Evolutionary conservation across 2,888 invertebrate genomes (phyloP).

Genomic region (Acrocyrtus sp.): DNA sequence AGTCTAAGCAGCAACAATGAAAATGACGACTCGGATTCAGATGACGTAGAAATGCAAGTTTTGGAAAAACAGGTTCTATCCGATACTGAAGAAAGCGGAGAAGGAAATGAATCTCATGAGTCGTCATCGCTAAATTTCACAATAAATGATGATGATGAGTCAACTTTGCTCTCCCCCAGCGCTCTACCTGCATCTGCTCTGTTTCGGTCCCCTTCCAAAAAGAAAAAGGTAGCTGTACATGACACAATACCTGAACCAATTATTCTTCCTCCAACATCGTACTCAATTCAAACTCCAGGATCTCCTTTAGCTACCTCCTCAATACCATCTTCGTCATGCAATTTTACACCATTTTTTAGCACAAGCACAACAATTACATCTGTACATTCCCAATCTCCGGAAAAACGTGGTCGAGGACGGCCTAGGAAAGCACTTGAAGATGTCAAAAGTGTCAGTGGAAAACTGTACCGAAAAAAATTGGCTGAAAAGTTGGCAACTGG

Average conservation of each 20-base stretch:
- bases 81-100: constrained; percentile 6
- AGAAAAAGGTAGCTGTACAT: background rate
- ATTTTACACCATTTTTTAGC: background rate
- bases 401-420: constrained; percentile 35
- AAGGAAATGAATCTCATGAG: background rate
- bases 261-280: background rate
- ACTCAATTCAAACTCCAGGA: background rate
- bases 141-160: constrained; percentile 35
- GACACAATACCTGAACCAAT: background rate
- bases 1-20: too few relatives aligned
- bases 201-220: constrained; percentile 17
- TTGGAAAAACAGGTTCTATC: constrained; percentile 31
- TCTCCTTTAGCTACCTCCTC: background rate
- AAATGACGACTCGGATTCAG: constrained; percentile 9
- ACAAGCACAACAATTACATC: background rate
- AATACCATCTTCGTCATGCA: background rate
- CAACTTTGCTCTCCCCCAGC: constrained; percentile 24
- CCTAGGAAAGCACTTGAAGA: constrained; percentile 32
- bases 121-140: background rate
- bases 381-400: background rate
- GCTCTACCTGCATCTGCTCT: constrained; percentile 26
- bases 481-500: background rate
- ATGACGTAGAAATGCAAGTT: constrained; percentile 35
- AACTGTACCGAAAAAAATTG: constrained; percentile 28
- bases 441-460: constrained; percentile 29